These are phyloP conservation scores for Drosophila nr. perissopoda DNA, from an alignment of 2,888 invertebrate genomes.

Conservation along the genomic window DNA sequence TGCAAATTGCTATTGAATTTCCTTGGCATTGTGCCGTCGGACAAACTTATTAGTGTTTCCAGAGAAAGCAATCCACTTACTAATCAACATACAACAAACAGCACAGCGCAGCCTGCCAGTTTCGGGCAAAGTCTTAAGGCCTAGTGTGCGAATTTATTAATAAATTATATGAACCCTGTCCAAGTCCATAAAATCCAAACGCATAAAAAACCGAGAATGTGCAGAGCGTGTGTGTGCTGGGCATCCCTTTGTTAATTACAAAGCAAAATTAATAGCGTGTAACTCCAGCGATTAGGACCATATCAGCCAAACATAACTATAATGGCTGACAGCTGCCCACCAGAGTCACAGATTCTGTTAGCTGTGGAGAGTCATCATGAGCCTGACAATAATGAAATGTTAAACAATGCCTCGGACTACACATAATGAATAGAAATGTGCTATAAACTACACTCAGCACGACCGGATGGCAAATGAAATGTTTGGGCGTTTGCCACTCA, in stretches of 20 bases:
- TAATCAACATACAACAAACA: constrained; percentile 47
- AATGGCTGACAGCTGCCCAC: constrained; percentile 32
- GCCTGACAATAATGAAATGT: constrained; percentile 70
- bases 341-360: constrained; percentile 1
- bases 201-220: constrained; percentile 59
- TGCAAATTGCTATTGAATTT: constrained; percentile 69
- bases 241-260: constrained; percentile 69
- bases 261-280: constrained; percentile 78
- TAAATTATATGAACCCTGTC: constrained; percentile 69
- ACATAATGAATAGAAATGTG: constrained; percentile 79
- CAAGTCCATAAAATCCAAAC: constrained; percentile 66
- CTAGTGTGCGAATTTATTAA: constrained; percentile 69
- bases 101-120: constrained; percentile 14
- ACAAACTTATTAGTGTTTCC: constrained; percentile 56
- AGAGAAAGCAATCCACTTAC: constrained; percentile 42
- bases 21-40: constrained; percentile 46
- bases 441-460: constrained; percentile 60
- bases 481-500: constrained; percentile 26
- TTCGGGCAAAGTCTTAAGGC: constrained; percentile 2
- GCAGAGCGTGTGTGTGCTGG: constrained; percentile 16
- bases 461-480: constrained; percentile 28
- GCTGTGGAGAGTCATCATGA: constrained; percentile 49
- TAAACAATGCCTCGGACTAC: constrained; percentile 64
- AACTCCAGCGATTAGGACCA: constrained; percentile 71
- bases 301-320: constrained; percentile 42